Evolutionary conservation across 2,113 vertebrate species (phyloP).

Genomic region (Herpailurus yagouaroundi): DNA sequence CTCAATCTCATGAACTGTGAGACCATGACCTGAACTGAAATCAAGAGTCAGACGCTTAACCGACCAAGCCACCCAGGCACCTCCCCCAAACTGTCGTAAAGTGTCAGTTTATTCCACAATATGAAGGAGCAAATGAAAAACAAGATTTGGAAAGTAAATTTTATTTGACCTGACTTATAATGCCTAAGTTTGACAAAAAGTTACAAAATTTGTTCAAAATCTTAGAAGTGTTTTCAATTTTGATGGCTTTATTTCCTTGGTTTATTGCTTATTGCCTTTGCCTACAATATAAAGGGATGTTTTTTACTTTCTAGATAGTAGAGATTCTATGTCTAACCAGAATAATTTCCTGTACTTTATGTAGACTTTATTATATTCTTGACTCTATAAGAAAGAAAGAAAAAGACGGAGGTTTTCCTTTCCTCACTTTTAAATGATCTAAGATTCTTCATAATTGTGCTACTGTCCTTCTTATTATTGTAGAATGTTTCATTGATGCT

Average conservation of each 20-base stretch:
- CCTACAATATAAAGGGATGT: neutral
- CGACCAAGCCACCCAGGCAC: no score
- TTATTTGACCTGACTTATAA: neutral
- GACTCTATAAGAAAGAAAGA: neutral
- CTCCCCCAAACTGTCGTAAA: neutral
- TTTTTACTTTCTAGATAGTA: neutral
- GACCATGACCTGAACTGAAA: no score
- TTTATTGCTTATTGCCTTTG: neutral
- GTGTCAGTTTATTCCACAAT: neutral
- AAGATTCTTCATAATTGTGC: neutral
- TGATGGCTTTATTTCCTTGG: neutral
- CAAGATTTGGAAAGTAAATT: neutral
- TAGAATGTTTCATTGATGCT: neutral
- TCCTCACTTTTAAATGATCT: neutral
- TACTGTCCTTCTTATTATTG: neutral
- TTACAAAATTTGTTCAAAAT: neutral
- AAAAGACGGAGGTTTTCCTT: neutral
- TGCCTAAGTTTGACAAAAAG: neutral
- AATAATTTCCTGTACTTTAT: neutral
- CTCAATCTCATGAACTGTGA: no score
- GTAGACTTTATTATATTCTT: neutral
- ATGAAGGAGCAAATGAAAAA: neutral
- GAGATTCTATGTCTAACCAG: neutral
- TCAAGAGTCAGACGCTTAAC: no score
- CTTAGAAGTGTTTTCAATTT: neutral